Percentiles rank a stretch among this genome's conserved stretches.
These are phyloP conservation scores for Leucoma salicis DNA, from an alignment of 2,888 invertebrate genomes.

Conservation along the genomic window DNA sequence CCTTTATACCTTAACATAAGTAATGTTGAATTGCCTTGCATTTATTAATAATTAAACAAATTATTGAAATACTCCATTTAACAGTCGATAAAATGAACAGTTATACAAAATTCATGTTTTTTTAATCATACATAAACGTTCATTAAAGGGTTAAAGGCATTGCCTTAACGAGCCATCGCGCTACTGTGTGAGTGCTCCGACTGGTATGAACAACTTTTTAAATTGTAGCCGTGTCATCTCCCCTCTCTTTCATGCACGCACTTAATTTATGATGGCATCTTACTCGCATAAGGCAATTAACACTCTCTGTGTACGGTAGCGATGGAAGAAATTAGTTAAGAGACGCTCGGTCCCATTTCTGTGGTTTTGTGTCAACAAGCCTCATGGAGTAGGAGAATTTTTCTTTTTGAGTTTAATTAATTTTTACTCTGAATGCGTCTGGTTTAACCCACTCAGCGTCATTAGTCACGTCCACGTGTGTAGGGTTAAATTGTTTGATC, in stretches of 20 bases:
- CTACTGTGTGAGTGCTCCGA: conserved; percentile 53
- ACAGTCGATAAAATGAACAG: conserved; percentile 43
- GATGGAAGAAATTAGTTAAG: conserved; percentile 76
- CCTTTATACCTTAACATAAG: conserved; percentile 6
- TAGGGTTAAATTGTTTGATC: conserved; percentile 2
- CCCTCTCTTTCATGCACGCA: conserved; percentile 36
- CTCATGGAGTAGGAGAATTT: conserved; percentile 39
- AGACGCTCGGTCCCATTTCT: conserved; percentile 60
- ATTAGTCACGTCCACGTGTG: conserved; percentile 37
- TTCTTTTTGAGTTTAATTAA: conserved; percentile 37
- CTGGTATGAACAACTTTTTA: conserved; percentile 67
- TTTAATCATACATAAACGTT: conserved; percentile 54
- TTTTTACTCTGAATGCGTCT: conserved; percentile 22
- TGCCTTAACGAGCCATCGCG: conserved; percentile 61
- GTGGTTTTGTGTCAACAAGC: conserved; percentile 57
- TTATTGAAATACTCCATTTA: conserved; percentile 35
- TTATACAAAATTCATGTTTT: conserved; percentile 48
- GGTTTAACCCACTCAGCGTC: conserved; percentile 29
- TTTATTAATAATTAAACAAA: conserved; percentile 34
- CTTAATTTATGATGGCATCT: conserved; percentile 29
- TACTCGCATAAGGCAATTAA: conserved; percentile 62
- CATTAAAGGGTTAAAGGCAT: conserved; percentile 69
- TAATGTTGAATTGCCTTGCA: conserved; percentile 19
- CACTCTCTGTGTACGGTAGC: conserved; percentile 74
- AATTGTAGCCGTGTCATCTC: conserved; percentile 47